Conservation (phyloP, 1,140 invertebrate genomes). For the Matsumurasca onukii region DNA sequence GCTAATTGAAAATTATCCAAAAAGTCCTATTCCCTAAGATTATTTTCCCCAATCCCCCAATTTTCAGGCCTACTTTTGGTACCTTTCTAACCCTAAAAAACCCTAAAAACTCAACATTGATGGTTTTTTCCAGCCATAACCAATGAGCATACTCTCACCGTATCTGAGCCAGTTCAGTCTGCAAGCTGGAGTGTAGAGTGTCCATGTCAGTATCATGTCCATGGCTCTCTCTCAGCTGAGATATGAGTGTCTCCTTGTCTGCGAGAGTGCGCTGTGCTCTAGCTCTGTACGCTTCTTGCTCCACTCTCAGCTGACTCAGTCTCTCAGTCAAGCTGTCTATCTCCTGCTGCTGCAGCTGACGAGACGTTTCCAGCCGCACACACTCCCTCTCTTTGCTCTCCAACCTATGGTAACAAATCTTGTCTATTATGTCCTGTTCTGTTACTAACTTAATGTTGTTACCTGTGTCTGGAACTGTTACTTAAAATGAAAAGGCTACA, state of each 20-base stretch:
- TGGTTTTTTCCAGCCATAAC: too few relatives aligned
- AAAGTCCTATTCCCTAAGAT: too few relatives aligned
- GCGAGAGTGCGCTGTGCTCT: slow-evolving; percentile 72
- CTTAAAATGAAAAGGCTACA: too few relatives aligned
- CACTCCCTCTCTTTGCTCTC: slow-evolving; percentile 7
- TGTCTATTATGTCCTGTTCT: too few relatives aligned
- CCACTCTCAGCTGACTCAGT: slow-evolving; percentile 58
- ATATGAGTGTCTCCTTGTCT: slow-evolving; percentile 75
- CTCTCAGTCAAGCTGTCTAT: slow-evolving; percentile 45
- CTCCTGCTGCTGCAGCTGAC: slow-evolving; percentile 2
- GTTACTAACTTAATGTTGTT: too few relatives aligned
- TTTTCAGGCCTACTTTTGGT: too few relatives aligned
- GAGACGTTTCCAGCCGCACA: neutral
- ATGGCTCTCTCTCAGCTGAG: slow-evolving; percentile 58
- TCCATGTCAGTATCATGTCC: neutral
- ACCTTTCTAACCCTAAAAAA: too few relatives aligned
- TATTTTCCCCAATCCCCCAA: too few relatives aligned
- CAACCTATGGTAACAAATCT: too few relatives aligned
- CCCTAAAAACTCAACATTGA: too few relatives aligned
- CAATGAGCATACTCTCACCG: slow-evolving; percentile 49
- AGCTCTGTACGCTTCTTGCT: slow-evolving; percentile 67
- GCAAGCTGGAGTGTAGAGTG: slow-evolving; percentile 46
- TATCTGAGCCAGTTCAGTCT: slow-evolving; percentile 53
- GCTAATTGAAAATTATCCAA: too few relatives aligned
- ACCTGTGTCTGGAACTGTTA: too few relatives aligned